These are phyloP conservation scores for Prunella strophiata DNA, from an alignment of 2,797 vertebrate species.

Conservation along the genomic window DNA sequence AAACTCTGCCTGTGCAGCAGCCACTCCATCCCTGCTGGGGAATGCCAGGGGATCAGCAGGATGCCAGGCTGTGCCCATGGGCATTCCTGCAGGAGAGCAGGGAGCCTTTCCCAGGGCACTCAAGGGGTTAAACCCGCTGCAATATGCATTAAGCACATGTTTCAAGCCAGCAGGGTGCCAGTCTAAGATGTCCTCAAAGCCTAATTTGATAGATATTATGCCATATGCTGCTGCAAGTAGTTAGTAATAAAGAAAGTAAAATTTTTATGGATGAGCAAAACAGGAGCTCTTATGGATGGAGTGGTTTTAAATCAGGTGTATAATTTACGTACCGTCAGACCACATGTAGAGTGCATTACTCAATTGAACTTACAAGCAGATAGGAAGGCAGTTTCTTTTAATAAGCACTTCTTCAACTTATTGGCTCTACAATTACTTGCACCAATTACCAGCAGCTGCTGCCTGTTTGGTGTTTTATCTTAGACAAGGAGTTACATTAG, in stretches of 20 bases:
- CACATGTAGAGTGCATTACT: constrained; percentile 87
- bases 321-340: constrained; percentile 86
- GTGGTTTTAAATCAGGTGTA: constrained; percentile 89
- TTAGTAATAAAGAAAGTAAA: constrained; percentile 86
- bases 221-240: constrained; percentile 82
- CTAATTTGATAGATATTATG: constrained; percentile 88
- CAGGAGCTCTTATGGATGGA: constrained; percentile 85
- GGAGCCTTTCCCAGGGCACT: constrained; percentile 25
- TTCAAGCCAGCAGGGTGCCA: constrained; percentile 83
- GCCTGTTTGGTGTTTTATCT: constrained; percentile 83
- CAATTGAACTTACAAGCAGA: constrained; percentile 88
- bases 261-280: constrained; percentile 87
- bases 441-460: constrained; percentile 88
- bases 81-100: constrained; percentile 17
- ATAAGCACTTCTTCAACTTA: constrained; percentile 88
- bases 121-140: constrained; percentile 79
- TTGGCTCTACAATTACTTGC: constrained; percentile 87
- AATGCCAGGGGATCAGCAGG: neutral
- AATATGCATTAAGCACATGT: constrained; percentile 82
- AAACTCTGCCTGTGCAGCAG: neutral
- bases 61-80: neutral
- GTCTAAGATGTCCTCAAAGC: constrained; percentile 84
- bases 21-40: neutral
- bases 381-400: constrained; percentile 89
- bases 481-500: constrained; percentile 82